Evolutionary conservation across 2,888 invertebrate species (phyloP), one percentile per base, ranked within the genome.

Genomic region (Crematogaster levior): DNA sequence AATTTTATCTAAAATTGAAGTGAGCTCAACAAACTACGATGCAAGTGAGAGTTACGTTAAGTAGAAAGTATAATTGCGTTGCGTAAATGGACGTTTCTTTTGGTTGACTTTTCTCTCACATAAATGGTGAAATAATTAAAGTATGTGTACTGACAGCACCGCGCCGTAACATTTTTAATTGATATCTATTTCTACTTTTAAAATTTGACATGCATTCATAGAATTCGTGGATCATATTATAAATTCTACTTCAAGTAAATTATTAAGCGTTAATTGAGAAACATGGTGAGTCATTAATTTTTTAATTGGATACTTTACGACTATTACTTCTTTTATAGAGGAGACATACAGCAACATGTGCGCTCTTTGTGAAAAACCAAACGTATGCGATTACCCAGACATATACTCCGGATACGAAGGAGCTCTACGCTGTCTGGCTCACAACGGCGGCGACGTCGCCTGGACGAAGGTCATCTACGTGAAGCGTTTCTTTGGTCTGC

Each of bases 331-430:
- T n/a, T 40, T 34, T 46, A 18, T 0, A 97, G 97, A 97, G 95
- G 95, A 96, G 83, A 96, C 96, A 89, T 98, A 98, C 94, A 95
- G 96, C n/a, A 97, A 97, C 90, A 95, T 98, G 86, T 98, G 98
- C 91, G 96, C 96, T 0, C 95, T 97, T 58, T 98, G 98, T 92
- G 97, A 97, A 92, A 96, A 97, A 88, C 97, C 98, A 0, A 95
- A 96, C 9, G 95, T 96, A 90, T 98, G 98, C 91, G 96, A 97
- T 93, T 97, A 97, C 87, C 97, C 98, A 0, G 98, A 98, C 93
- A 96, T 96, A 72, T 98, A 96, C 94, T 97, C 98, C 24, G 98
- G 98, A 1, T 98, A 98, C 93, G 97, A 97, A 85, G 98, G 98
- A 0, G 98, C 98, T 0, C 95, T 98, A 63, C 95, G 97, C 37